A percentile compares a stretch with the other conserved stretches of the same genome.
phyloP scores from a whole-genome alignment of 1,140 invertebrate species.

The Bombus vancouverensis region DNA sequence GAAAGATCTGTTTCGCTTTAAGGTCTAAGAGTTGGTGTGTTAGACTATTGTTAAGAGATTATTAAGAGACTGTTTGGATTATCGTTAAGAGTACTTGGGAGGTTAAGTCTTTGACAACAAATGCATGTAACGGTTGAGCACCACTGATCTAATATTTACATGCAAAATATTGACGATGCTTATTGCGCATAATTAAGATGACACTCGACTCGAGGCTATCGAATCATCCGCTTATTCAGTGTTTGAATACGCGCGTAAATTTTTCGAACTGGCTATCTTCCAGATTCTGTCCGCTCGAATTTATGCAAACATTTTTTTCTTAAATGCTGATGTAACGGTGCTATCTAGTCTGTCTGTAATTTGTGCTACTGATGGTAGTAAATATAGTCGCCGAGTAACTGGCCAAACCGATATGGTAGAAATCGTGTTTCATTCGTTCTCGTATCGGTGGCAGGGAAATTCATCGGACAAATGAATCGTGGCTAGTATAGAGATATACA shows the following conservation, averaged over 20 bases:
- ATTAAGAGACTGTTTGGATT: neutral
- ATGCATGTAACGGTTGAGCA: too few species aligned
- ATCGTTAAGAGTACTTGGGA: neutral
- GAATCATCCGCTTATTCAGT: neutral
- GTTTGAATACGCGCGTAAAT: conserved; percentile 2
- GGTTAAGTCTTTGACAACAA: neutral
- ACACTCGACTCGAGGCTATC: neutral
- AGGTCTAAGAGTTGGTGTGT: too few species aligned
- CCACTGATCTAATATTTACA: too few species aligned
- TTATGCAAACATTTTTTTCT: conserved; percentile 3
- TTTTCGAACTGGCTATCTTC: conserved; percentile 14
- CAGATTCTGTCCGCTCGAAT: conserved; percentile 8
- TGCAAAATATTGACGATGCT: neutral
- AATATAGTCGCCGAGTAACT: neutral
- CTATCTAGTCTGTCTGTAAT: neutral
- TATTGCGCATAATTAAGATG: neutral
- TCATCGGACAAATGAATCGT: conserved; percentile 4
- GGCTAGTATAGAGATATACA: neutral
- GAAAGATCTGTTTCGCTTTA: too few species aligned
- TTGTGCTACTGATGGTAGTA: neutral
- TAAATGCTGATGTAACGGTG: neutral
- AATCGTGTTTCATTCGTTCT: neutral
- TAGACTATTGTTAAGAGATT: neutral
- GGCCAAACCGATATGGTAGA: neutral
- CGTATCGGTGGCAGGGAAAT: neutral